Conservation (phyloP, 2,888 invertebrate species). For the Deilephila porcellus region DNA sequence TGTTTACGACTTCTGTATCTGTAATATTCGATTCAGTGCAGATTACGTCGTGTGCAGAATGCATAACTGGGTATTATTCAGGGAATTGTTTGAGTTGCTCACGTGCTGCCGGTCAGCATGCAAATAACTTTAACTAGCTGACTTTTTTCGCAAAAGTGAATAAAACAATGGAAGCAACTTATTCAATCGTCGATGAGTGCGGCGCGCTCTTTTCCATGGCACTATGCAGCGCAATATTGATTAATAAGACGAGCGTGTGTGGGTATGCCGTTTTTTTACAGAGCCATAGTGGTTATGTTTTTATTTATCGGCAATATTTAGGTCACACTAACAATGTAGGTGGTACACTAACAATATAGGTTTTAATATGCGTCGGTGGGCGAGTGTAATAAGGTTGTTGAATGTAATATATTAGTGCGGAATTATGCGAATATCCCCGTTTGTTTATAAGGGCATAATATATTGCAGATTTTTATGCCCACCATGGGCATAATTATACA, state of each 20-base stretch:
- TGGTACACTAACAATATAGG: too few species aligned
- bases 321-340: background rate
- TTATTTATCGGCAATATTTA: constrained; percentile 2
- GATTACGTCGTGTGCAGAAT: constrained; percentile 32
- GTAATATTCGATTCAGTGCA: constrained; percentile 39
- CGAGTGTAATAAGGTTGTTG: background rate
- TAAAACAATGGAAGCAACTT: constrained; percentile 30
- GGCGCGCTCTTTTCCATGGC: background rate
- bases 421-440: background rate
- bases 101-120: constrained; percentile 22
- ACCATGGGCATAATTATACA: too few species aligned
- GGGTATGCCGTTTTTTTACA: background rate
- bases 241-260: constrained; percentile 11
- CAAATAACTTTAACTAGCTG: constrained; percentile 10
- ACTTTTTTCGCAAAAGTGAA: constrained; percentile 9
- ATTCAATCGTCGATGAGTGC: constrained; percentile 10
- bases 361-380: too few species aligned
- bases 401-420: background rate
- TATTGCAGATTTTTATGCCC: too few species aligned
- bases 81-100: constrained; percentile 20
- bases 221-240: constrained; percentile 17
- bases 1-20: constrained; percentile 36
- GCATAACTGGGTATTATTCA: constrained; percentile 20
- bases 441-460: too few species aligned
- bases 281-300: background rate